phyloP scores from a whole-genome alignment of 1,140 invertebrate species.

The Drosophila nigromelanica region DNA sequence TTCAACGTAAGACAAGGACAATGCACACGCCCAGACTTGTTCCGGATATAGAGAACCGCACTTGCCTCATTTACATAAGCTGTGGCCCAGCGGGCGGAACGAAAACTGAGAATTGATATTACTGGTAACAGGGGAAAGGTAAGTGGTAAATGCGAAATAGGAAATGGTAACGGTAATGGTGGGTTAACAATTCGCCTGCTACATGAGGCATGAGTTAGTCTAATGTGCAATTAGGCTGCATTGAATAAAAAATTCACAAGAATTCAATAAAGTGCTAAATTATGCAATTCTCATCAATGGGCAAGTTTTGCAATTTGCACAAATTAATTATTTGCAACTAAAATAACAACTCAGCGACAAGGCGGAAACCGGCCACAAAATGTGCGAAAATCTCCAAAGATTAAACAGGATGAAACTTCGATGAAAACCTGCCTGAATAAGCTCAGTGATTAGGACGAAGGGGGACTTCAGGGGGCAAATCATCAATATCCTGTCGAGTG shows the following conservation, averaged over 20 bases:
- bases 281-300: conserved; percentile 40
- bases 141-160: not conserved
- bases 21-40: conserved; percentile 6
- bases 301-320: conserved; percentile 50
- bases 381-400: conserved; percentile 78
- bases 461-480: conserved; percentile 18
- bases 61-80: conserved; percentile 62
- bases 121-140: conserved; percentile 11
- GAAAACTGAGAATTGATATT: conserved; percentile 2
- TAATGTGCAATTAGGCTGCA: conserved; percentile 26
- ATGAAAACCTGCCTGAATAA: conserved; percentile 22
- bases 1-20: conserved; percentile 60
- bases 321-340: conserved; percentile 71
- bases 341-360: conserved; percentile 19
- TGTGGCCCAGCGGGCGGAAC: conserved; percentile 12
- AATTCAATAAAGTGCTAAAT: conserved; percentile 55
- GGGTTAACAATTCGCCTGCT: conserved; percentile 1
- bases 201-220: conserved; percentile 16
- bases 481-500: conserved; percentile 73
- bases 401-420: conserved; percentile 59
- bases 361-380: conserved; percentile 50
- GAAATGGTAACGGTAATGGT: not conserved
- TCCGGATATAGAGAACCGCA: conserved; percentile 5
- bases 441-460: not conserved
- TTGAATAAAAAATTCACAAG: conserved; percentile 54